phyloP scores from a whole-genome alignment of 2,113 vertebrate genomes.

The Pachyramphus minor region DNA sequence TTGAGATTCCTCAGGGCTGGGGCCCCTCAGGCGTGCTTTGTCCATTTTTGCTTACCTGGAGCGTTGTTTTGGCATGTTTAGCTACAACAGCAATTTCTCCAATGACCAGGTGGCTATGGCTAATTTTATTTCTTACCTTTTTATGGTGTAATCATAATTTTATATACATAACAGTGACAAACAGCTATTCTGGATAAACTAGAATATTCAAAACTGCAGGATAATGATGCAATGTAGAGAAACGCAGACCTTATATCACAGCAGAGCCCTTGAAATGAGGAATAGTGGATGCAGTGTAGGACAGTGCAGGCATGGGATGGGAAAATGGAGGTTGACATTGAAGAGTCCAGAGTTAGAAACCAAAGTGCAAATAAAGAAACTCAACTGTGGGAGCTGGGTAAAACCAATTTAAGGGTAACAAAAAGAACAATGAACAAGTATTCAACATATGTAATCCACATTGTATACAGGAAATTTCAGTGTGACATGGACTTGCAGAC shows the following conservation, averaged over 20 bases:
- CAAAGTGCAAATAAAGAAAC: background rate
- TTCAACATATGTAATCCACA: background rate
- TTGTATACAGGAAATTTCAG: background rate
- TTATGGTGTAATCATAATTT: background rate
- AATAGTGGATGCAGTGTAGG: too few relatives aligned
- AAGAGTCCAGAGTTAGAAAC: background rate
- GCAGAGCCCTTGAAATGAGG: background rate
- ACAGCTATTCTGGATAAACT: background rate
- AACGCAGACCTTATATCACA: background rate
- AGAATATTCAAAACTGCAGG: background rate
- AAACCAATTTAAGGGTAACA: background rate
- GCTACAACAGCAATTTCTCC: background rate
- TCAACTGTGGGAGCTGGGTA: rapidly evolving
- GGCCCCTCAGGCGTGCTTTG: rapidly evolving
- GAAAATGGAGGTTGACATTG: background rate
- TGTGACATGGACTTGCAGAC: background rate
- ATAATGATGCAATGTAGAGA: background rate
- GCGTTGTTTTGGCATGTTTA: background rate
- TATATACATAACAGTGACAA: background rate
- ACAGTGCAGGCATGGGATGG: rapidly evolving
- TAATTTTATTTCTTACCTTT: background rate
- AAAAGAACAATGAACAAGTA: background rate
- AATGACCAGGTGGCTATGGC: background rate
- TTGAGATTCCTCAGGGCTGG: background rate
- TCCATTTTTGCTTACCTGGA: background rate